Evolutionary conservation across 2,113 vertebrate genomes (phyloP).

Genomic region (Dasyprocta punctata): DNA sequence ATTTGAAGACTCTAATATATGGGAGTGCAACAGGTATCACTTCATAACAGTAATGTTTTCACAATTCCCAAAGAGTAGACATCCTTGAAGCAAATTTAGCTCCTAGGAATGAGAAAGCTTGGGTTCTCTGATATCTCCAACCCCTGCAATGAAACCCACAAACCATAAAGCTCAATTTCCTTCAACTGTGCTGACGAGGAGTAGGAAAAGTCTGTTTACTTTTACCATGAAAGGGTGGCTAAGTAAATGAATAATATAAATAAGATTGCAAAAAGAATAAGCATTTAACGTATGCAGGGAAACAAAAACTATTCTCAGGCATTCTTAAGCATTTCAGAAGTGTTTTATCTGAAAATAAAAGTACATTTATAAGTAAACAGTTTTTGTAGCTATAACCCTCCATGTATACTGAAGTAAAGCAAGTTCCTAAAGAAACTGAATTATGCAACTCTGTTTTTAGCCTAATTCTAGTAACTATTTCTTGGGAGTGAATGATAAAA

Average conservation of each 20-base stretch:
- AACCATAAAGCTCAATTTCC: not conserved
- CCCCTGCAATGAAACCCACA: conserved; percentile 9
- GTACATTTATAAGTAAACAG: conserved; percentile 57
- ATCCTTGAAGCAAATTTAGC: conserved; percentile 21
- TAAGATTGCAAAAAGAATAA: conserved; percentile 37
- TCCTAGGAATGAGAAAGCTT: conserved; percentile 31
- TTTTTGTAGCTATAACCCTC: conserved; percentile 30
- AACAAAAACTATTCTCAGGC: conserved; percentile 26
- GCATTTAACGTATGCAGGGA: conserved; percentile 34
- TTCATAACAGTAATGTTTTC: conserved; percentile 33
- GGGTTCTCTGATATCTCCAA: not conserved
- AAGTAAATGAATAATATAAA: conserved; percentile 45
- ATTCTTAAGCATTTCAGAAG: conserved; percentile 56
- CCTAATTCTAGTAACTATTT: conserved; percentile 56
- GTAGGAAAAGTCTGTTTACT: not conserved
- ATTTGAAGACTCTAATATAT: conserved; percentile 15
- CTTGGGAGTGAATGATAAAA: conserved; percentile 48
- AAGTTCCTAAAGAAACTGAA: conserved; percentile 51
- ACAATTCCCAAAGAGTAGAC: conserved; percentile 16
- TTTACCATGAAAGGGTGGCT: not conserved
- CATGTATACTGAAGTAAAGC: conserved; percentile 62
- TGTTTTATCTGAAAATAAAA: conserved; percentile 50
- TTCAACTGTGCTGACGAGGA: not conserved
- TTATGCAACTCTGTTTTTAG: conserved; percentile 34
- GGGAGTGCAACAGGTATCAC: not conserved